These are phyloP conservation scores for Psophia crepitans DNA, from an alignment of 2,113 vertebrate species.

Conservation along the genomic window DNA sequence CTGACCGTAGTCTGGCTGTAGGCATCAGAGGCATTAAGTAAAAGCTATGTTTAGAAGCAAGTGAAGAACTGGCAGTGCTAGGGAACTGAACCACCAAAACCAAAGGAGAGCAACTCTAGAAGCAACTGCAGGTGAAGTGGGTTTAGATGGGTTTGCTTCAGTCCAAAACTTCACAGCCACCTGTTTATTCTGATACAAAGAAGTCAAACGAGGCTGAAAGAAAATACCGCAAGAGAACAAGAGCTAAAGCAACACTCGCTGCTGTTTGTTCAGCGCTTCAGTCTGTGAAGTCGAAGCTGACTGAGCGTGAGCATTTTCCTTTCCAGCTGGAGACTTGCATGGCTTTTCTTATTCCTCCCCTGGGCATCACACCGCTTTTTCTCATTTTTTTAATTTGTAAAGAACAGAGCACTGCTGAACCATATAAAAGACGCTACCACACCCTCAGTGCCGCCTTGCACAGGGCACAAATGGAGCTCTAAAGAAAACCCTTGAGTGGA, in stretches of 20 bases:
- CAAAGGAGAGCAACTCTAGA: neutral
- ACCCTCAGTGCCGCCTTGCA: neutral
- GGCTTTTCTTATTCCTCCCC: neutral
- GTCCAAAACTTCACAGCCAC: neutral
- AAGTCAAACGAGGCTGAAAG: neutral
- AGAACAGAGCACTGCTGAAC: neutral
- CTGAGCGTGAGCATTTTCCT: neutral
- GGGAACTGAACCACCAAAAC: neutral
- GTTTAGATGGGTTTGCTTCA: neutral
- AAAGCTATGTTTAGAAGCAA: neutral
- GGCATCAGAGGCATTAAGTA: neutral
- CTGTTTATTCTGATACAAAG: neutral
- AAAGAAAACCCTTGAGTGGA: neutral
- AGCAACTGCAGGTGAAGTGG: neutral
- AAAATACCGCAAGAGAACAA: neutral
- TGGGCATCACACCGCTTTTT: neutral
- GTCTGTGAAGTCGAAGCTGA: neutral
- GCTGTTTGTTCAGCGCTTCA: neutral
- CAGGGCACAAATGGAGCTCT: neutral
- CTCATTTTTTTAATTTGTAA: neutral
- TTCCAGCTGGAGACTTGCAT: neutral
- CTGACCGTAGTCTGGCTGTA: neutral
- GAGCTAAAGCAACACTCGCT: neutral
- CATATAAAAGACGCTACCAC: neutral
- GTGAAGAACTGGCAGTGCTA: neutral